Evolutionary conservation across 2,797 vertebrate species (phyloP), one percentile per base, ranked within the genome.

Genomic region (Meda fulgida): DNA sequence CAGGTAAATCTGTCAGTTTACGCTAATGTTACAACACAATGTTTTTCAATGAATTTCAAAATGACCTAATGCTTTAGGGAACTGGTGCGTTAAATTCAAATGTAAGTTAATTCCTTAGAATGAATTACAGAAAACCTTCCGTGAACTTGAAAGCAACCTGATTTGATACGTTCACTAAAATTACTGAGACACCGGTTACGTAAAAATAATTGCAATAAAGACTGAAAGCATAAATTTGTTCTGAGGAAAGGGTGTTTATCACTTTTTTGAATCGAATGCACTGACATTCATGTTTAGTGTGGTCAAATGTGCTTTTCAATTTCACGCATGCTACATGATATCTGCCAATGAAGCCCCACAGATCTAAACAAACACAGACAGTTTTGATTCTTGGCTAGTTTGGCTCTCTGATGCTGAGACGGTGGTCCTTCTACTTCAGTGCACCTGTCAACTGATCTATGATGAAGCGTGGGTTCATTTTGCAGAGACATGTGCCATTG

Each of bases 1-100:
- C 93, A 87, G 94, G 94, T 95, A 90, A 91, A 80, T 75, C 26
- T 66, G 36, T 84, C 66, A 67, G n/a, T 9, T 51, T 2, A 36
- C 63, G 1, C 29, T 73, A 19, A 3, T 21, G 0, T 38, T 48
- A 43, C 26, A 18, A 36, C 36, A 46, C 16, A 71, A 21, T 38
- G 29, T 71, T 58, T 16, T 8, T 71, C 14, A 26, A 1, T 19
- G 13, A 7, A 53, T 26, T 80, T 14, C 40, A 65, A 43, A 48
- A 34, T 75, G 5, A 69, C 43, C 31, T n/a, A 51, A 31, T 67
- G 63, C 40, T 46, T 36, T n/a, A 34, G 9, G 23, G 0, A 80
- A 48, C 21, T 51, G 11, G 1, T n/a, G 29, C 23, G n/a, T 46
- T 51, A 8, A n/a, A 67, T 21, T 23, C 4, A 48, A 80, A 75